These are phyloP conservation scores for Ptilorrhoa leucosticta DNA, from an alignment of 2,113 vertebrate species.

Conservation along the genomic window DNA sequence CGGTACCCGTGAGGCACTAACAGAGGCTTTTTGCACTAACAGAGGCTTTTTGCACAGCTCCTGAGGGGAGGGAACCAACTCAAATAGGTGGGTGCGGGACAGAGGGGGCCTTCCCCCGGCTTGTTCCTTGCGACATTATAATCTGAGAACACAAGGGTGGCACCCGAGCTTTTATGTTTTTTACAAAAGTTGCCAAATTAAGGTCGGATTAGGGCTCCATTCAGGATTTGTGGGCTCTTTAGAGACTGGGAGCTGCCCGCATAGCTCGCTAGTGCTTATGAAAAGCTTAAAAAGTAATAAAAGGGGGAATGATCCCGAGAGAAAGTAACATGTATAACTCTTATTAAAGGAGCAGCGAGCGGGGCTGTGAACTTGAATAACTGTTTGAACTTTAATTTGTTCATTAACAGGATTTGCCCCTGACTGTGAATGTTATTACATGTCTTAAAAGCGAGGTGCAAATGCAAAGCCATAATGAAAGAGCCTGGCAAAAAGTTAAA, in stretches of 20 bases:
- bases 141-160: conserved; percentile 61
- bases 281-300: conserved; percentile 84
- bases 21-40: not conserved
- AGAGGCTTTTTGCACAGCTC: not conserved
- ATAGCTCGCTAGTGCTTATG: conserved; percentile 65
- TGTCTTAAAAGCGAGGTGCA: conserved; percentile 73
- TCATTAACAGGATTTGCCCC: conserved; percentile 88
- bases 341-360: conserved; percentile 77
- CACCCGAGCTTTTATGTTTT: conserved; percentile 71
- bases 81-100: not conserved
- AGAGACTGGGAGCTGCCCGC: conserved; percentile 63
- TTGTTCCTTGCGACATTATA: not conserved
- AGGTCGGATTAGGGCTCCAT: conserved; percentile 75
- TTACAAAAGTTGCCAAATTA: conserved; percentile 81
- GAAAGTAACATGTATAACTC: conserved; percentile 81
- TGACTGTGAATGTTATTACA: conserved; percentile 83
- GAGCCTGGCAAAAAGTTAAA: conserved; percentile 83
- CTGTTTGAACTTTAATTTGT: conserved; percentile 88
- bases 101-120: not conserved
- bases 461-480: conserved; percentile 74
- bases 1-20: not conserved
- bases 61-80: not conserved
- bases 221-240: conserved; percentile 59
- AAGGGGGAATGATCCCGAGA: conserved; percentile 64
- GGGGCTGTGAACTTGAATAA: conserved; percentile 81